These are phyloP conservation scores for Barbus barbus DNA, from an alignment of 2,113 vertebrate genomes.

Conservation along the genomic window DNA sequence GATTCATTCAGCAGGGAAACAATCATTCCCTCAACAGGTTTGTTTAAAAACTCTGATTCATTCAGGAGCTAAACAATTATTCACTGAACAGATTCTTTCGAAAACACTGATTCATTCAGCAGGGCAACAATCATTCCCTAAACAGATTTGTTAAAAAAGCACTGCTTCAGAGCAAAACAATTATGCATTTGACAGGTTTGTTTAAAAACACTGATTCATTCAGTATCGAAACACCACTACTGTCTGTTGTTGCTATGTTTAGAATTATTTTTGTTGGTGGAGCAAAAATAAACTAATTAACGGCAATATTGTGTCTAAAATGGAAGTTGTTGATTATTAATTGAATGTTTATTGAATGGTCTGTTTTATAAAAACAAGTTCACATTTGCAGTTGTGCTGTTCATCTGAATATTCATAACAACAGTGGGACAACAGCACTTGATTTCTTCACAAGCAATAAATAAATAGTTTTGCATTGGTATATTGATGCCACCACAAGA, in stretches of 20 bases:
- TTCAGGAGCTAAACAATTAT: no score
- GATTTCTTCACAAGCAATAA: not conserved
- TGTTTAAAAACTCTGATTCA: no score
- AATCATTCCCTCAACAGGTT: not conserved
- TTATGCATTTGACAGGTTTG: no score
- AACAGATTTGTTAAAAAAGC: no score
- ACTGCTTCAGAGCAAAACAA: no score
- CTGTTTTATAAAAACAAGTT: not conserved
- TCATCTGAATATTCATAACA: not conserved
- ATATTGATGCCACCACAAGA: not conserved
- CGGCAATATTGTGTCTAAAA: not conserved
- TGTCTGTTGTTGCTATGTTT: not conserved
- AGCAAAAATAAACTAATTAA: not conserved
- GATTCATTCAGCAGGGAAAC: not conserved
- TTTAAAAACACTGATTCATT: not conserved
- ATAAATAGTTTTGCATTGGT: no score
- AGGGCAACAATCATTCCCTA: no score
- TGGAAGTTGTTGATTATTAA: not conserved
- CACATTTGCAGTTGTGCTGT: not conserved
- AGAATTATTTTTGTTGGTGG: not conserved
- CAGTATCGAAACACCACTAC: not conserved
- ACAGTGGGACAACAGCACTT: not conserved
- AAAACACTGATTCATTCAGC: no score
- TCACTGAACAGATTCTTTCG: no score
- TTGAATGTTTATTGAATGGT: not conserved